A percentile compares a stretch with the other conserved stretches of the same genome.
Conservation (phyloP, 2,113 vertebrate species). For the Holacanthus passer region DNA sequence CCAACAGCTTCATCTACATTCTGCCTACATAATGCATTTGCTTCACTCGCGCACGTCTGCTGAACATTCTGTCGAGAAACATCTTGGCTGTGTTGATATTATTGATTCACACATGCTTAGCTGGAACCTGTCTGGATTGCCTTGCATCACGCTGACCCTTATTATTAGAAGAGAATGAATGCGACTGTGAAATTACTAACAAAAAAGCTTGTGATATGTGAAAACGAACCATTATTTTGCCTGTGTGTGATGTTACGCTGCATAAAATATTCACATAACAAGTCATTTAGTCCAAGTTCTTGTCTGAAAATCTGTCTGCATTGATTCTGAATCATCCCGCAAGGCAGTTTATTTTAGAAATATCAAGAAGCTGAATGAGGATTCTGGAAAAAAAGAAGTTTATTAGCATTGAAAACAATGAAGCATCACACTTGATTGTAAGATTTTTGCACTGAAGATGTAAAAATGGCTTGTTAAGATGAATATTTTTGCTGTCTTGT, state of each 20-base stretch:
- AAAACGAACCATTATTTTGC: slow-evolving; percentile 34
- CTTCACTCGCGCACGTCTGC: slow-evolving; percentile 27
- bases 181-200: slow-evolving; percentile 40
- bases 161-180: slow-evolving; percentile 8
- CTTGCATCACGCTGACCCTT: slow-evolving; percentile 42
- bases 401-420: not conserved
- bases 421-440: not conserved
- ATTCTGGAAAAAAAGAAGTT: not conserved
- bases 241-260: slow-evolving; percentile 4
- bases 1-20: slow-evolving; percentile 70
- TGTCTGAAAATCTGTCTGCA: not conserved
- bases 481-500: not conserved
- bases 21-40: slow-evolving; percentile 35
- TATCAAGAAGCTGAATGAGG: not conserved
- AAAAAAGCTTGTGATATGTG: slow-evolving; percentile 25
- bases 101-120: slow-evolving; percentile 15
- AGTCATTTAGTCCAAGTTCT: slow-evolving; percentile 25
- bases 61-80: slow-evolving; percentile 9
- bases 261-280: slow-evolving; percentile 34
- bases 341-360: not conserved
- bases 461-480: slow-evolving; percentile 6
- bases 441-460: slow-evolving; percentile 1
- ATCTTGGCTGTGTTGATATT: slow-evolving; percentile 34
- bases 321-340: slow-evolving; percentile 3
- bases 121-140: slow-evolving; percentile 35